Conservation (phyloP, 2,113 vertebrate species). For the Tinamus guttatus region DNA sequence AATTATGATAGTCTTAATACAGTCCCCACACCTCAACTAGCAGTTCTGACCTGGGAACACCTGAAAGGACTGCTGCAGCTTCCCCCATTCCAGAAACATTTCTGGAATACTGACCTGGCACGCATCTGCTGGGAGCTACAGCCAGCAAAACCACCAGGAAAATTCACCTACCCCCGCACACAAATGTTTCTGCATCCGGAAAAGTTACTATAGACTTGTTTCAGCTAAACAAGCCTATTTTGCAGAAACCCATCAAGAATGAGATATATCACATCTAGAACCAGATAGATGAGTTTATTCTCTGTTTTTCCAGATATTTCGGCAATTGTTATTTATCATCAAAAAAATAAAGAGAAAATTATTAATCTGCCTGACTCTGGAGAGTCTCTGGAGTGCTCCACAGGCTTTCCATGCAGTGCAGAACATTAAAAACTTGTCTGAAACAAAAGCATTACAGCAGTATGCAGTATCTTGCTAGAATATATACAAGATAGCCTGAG, state of each 20-base stretch:
- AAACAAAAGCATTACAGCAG: not conserved
- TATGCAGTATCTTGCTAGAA: not conserved
- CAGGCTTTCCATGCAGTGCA: not conserved
- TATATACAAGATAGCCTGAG: not conserved
- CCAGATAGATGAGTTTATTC: not conserved
- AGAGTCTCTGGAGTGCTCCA: not conserved
- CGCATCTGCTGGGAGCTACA: not conserved
- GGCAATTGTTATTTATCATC: not conserved
- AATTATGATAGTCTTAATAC: not conserved
- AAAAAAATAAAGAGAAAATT: not conserved
- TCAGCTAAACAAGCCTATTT: not conserved
- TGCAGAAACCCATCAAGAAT: not conserved
- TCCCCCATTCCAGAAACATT: not conserved
- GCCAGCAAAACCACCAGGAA: not conserved
- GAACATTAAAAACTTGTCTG: not conserved
- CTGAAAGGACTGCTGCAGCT: not conserved
- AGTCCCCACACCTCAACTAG: not conserved
- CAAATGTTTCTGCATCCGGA: not conserved
- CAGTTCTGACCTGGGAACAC: not conserved
- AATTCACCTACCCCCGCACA: not conserved
- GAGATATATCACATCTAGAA: not conserved
- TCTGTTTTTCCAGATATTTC: not conserved
- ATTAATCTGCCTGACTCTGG: not conserved
- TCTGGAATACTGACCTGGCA: not conserved
- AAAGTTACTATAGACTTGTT: not conserved